Evolutionary conservation across 1,140 invertebrate species (phyloP), one percentile per base, ranked within the genome.

Genomic region (Trachymyrmex septentrionalis): DNA sequence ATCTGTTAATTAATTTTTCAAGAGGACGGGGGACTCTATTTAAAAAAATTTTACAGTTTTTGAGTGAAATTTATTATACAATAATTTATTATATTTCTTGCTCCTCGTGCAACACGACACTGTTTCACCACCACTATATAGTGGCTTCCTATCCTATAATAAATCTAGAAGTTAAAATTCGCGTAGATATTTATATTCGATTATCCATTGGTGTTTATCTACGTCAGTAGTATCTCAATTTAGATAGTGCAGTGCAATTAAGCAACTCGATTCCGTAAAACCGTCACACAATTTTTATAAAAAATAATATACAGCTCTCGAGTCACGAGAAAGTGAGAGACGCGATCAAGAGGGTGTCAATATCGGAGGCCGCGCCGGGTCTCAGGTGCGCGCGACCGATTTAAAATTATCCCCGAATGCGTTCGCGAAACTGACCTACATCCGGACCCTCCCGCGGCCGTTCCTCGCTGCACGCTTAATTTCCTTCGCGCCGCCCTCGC

Each of bases 361-460:
- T 80, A 80, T 67, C 61, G 78, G 21, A 24, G n/a, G 6, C 66
- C 21, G 63, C 55, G 81, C n/a, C 27, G 16, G 50, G 34, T 75
- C 81, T 81, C 78, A 71, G 50, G 66, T 72, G 57, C 48, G 55
- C 57, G 72, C 53, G 61, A 44, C 61, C 73, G 78, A 72, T 82
- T 86, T 82, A 82, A 86, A 86, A 82, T 82, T 82, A 86, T 80
- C 85, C 53, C 85, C 67, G 72, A 77, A 85, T 72, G 86, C 86
- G 81, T 57, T 75, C 50, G 48, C 86, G 88, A 88, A 90, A 90
- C 86, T 90, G 89, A 90, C 89, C 89, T 88, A 90, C 59, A 90
- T 90, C 64, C 73, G 44, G 57, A 81, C 82, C 85, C 84, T 82
- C 30, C 34, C 67, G 66, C 50, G 53, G 55, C 12, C 21, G 66